phyloP scores from a whole-genome alignment of 2,113 vertebrate genomes.

The Oreocharis arfaki region DNA sequence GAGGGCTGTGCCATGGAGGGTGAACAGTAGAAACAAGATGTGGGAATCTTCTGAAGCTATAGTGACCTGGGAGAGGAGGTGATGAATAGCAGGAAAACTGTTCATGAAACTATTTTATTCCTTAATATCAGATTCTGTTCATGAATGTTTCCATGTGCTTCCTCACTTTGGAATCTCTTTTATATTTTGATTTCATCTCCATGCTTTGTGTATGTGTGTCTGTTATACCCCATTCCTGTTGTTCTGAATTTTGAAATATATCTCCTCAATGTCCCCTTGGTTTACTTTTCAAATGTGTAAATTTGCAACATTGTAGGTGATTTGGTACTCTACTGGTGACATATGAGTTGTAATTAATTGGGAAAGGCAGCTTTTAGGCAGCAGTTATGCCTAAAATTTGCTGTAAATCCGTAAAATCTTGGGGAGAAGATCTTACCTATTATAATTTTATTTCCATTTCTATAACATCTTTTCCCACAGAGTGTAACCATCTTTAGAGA shows the following conservation, averaged over 20 bases:
- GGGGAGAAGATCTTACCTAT: background rate
- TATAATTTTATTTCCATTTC: background rate
- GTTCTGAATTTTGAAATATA: background rate
- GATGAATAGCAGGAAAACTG: background rate
- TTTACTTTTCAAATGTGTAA: background rate
- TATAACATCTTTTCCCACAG: background rate
- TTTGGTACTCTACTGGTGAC: background rate
- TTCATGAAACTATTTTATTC: background rate
- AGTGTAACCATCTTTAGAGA: background rate
- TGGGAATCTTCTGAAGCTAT: background rate
- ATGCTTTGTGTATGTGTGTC: background rate
- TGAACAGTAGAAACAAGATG: background rate
- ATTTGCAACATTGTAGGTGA: background rate
- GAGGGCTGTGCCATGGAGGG: background rate
- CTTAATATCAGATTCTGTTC: background rate
- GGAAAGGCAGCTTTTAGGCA: background rate
- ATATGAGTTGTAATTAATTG: background rate
- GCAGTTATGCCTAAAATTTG: background rate
- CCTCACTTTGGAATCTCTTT: background rate
- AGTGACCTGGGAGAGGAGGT: background rate
- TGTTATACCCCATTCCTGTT: background rate
- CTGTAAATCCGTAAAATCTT: background rate
- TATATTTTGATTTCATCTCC: background rate
- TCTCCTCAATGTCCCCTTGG: background rate
- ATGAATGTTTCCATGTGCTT: background rate